A percentile compares a stretch with the other conserved stretches of the same genome.
phyloP scores from a whole-genome alignment of 2,113 vertebrate genomes.

The Perca flavescens region DNA sequence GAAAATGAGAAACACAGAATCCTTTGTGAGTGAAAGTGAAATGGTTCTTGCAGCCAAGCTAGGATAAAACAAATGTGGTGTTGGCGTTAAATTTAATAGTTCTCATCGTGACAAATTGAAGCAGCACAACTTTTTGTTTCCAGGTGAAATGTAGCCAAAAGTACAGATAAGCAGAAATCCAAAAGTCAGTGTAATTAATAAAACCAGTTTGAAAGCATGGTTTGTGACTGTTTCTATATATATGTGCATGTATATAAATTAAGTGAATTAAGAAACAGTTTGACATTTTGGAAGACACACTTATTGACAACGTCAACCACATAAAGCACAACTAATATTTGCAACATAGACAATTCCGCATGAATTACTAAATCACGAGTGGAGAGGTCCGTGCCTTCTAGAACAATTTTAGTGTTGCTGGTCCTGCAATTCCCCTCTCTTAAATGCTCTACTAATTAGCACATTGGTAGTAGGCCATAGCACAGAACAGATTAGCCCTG shows the following conservation, averaged over 20 bases:
- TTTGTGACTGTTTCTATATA: neutral
- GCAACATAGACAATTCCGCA: too few species aligned
- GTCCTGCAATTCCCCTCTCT: slow-evolving; percentile 2
- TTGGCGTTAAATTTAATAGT: slow-evolving; percentile 7
- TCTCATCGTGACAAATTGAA: slow-evolving; percentile 27
- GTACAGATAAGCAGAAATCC: slow-evolving; percentile 3
- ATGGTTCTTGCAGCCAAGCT: slow-evolving; percentile 35
- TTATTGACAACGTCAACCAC: neutral
- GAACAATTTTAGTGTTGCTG: neutral
- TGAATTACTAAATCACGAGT: too few species aligned
- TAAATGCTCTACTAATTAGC: slow-evolving; percentile 48
- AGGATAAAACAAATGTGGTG: slow-evolving; percentile 28
- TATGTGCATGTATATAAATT: neutral
- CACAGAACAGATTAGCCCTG: slow-evolving; percentile 67
- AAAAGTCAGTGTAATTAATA: neutral
- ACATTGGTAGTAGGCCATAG: slow-evolving; percentile 39
- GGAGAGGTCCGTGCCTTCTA: too few species aligned
- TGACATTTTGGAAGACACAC: neutral
- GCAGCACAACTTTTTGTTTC: slow-evolving; percentile 10
- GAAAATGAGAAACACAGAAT: slow-evolving; percentile 65
- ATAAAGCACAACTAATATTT: too few species aligned
- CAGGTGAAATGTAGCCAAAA: slow-evolving; percentile 14
- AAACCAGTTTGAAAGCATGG: slow-evolving; percentile 8
- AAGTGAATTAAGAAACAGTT: neutral
- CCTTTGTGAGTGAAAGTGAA: slow-evolving; percentile 48